phyloP scores from a whole-genome alignment of 1,140 invertebrate genomes.

The Calliphora vicina region DNA sequence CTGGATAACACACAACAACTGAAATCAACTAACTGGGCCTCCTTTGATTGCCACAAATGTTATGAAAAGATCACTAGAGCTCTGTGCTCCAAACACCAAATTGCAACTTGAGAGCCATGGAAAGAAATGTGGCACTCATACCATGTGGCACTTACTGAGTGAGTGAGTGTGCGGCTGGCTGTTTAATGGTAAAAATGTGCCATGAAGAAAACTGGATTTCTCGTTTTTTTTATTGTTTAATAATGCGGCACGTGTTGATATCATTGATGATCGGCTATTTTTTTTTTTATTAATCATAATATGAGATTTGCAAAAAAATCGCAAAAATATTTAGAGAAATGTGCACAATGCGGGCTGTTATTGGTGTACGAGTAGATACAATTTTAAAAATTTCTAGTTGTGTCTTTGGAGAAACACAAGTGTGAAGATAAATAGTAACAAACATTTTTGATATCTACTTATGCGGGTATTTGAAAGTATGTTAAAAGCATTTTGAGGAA shows the following conservation, averaged over 20 bases:
- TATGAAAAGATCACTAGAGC: background rate
- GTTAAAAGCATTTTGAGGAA: too few species aligned
- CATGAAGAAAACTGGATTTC: background rate
- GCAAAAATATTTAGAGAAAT: background rate
- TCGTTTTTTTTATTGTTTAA: background rate
- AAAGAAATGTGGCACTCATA: background rate
- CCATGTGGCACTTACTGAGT: too few species aligned
- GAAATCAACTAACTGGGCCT: background rate
- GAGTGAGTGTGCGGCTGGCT: background rate
- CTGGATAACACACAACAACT: background rate
- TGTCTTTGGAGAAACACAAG: too few species aligned
- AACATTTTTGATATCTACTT: background rate
- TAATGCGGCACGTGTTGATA: slow-evolving; percentile 26
- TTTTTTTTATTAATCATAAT: slow-evolving; percentile 11
- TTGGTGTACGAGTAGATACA: too few species aligned
- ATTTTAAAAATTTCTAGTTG: too few species aligned
- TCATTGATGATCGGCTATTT: slow-evolving; percentile 21
- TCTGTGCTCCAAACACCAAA: background rate
- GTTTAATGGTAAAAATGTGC: background rate
- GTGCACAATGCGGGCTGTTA: background rate
- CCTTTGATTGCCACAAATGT: background rate
- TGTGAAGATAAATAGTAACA: too few species aligned
- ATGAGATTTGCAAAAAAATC: background rate
- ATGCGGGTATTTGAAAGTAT: background rate
- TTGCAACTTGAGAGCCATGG: background rate